Base-by-base conservation (phyloP, 1,140 invertebrate genomes). In the Hycleus phaleratus region DNA sequence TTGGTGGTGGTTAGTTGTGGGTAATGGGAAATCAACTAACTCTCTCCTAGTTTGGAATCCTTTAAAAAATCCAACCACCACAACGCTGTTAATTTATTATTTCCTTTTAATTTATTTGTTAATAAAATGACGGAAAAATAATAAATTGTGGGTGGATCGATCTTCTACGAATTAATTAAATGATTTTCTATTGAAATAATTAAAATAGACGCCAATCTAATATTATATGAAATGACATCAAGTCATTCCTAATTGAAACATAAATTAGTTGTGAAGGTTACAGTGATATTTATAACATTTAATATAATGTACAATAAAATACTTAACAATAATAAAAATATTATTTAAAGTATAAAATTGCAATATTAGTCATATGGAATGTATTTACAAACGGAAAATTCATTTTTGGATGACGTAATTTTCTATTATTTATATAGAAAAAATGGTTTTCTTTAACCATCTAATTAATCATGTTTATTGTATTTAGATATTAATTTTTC, bases 171-270 rank as follows among this genome's bases (percentile, higher is more conserved):
- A 32, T 32, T 32, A 32, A 32, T 32, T 32, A 32, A 32, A 32
- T 32, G 32, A 32, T 32, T 32, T 32, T 32, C 32, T 32, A 32
- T 32, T 32, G 32, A 32, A 32, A 32, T 32, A 32, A 32, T 32
- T 32, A 32, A 32, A 32, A 32, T 32, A 32, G 59, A 60, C 53
- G 59, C 47, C 59, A 55, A 39, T 38, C 42, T 47, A 38, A 56
- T 60, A 60, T 60, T 60, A 55, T 60, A 60, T 60, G 7, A 60
- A 60, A 60, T 60, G 59, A 57, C 59, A 61, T 61, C 57, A 61
- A 42, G 45, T 52, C 32, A 50, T 32, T 55, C 46, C 46, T 53
- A 61, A 57, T 61, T 57, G 57, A 59, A 56, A 46, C 54, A 55
- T 61, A 61, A 61, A 58, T 61, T 61, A 50, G 53, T 49, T 56